Conservation (phyloP, 2,113 vertebrate species). For the Acanthochromis polyacanthus region DNA sequence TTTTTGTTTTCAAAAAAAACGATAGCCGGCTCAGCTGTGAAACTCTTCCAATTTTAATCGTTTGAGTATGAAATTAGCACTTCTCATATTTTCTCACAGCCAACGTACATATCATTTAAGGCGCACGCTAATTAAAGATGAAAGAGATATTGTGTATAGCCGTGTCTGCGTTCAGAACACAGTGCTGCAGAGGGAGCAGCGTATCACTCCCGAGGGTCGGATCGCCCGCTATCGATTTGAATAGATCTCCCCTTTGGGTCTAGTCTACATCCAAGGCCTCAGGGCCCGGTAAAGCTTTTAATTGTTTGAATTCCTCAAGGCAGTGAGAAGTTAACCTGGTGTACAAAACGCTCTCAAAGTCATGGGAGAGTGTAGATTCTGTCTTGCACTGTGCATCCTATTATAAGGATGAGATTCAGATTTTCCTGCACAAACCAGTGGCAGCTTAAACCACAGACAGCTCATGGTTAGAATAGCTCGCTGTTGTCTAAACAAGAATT, state of each 20-base stretch:
- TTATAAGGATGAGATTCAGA: not conserved
- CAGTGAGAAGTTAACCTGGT: slow-evolving; percentile 11
- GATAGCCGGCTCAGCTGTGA: slow-evolving; percentile 31
- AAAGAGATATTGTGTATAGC: slow-evolving; percentile 33
- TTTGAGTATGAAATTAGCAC: slow-evolving; percentile 23
- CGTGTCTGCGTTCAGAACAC: slow-evolving; percentile 17
- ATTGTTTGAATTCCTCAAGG: slow-evolving; percentile 50
- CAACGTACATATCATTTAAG: slow-evolving; percentile 37
- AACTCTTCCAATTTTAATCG: slow-evolving; percentile 21
- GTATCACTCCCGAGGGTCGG: slow-evolving; percentile 25
- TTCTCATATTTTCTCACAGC: slow-evolving; percentile 49
- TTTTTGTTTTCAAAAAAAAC: not conserved
- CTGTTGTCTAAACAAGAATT: slow-evolving; percentile 1
- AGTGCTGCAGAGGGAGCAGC: slow-evolving; percentile 39
- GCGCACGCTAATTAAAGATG: slow-evolving; percentile 69
- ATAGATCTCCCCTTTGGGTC: slow-evolving; percentile 62
- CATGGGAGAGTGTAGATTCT: not conserved
- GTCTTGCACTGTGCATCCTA: not conserved
- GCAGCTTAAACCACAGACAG: not conserved
- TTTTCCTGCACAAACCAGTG: not conserved
- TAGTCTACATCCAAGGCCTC: slow-evolving; percentile 45
- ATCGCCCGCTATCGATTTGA: slow-evolving; percentile 44
- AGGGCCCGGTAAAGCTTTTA: slow-evolving; percentile 47
- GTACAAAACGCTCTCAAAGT: not conserved
- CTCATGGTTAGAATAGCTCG: not conserved